Percentiles rank a stretch among this genome's conserved stretches.
Evolutionary conservation across 2,113 vertebrate genomes (phyloP).

Genomic region (Saguinus imperator): DNA sequence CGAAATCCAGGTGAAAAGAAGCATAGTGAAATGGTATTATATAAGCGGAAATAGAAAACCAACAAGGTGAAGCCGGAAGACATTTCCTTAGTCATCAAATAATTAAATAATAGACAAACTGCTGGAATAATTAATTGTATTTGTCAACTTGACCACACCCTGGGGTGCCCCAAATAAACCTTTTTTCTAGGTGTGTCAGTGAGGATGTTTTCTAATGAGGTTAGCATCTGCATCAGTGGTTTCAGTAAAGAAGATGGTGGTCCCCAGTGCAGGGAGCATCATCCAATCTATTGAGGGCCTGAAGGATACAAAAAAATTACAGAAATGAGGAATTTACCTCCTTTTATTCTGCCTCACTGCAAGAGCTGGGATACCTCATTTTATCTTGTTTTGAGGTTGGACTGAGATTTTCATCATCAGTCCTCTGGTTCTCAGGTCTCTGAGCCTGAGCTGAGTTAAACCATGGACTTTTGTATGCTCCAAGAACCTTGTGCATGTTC

Average conservation of each 20-base stretch:
- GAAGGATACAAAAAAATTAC: background rate
- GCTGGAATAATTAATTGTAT: background rate
- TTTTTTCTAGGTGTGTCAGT: background rate
- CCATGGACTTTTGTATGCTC: background rate
- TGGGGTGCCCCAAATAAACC: fast-evolving
- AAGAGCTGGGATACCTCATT: background rate
- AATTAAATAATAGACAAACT: background rate
- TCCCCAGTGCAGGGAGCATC: background rate
- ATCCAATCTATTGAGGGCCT: background rate
- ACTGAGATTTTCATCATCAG: background rate
- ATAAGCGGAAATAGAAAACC: background rate
- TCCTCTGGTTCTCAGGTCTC: background rate
- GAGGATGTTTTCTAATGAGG: background rate
- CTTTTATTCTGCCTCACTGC: background rate
- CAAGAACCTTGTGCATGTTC: background rate
- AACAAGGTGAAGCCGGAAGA: background rate
- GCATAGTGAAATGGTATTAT: background rate
- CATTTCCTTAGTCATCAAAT: background rate
- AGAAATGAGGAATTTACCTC: background rate
- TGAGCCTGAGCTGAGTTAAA: background rate
- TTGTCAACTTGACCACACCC: background rate
- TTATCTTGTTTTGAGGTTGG: background rate
- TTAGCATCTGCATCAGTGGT: background rate
- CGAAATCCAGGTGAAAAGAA: background rate
- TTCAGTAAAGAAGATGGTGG: background rate